Base-by-base conservation (phyloP, 2,797 vertebrate species). In the Lemur catta region DNA sequence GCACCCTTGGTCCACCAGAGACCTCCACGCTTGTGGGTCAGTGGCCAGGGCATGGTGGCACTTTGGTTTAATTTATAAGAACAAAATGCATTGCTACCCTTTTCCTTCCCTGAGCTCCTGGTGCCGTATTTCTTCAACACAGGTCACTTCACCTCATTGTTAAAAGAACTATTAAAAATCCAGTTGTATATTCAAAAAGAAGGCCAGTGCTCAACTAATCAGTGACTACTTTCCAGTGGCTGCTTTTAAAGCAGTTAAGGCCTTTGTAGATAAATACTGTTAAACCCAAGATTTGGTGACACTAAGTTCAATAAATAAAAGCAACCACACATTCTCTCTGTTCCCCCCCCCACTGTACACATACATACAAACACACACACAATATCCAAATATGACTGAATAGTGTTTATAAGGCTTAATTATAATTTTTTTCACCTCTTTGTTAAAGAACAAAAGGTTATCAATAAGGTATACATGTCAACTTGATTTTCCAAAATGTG, bases 51-150 rank as follows among this genome's bases (percentile, higher is more conserved):
- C 75, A 84, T 2, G 33, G 35, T 30, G 50, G 35, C 55, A 4
- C 75, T 95, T 82, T 52, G 86, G 95, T 97, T 93, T 96, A 90
- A 82, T 96, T 89, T 65, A 76, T 22, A 86, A 72, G 80, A 97
- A 92, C 78, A 46, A 65, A 96, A 26, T 18, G 86, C 15, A 81
- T 38, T 84, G 63, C 6, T 81, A 67, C 50, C 4, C 2, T 91
- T 95, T 91, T 69, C 20, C 76, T 92, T 88, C 69, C 12, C 80
- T 93, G 75, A 72, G 30, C 52, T 46, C 48, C 33, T 26, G 35
- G 33, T 35, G 5, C 11, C 2, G 0, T 80, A 86, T 95, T 96
- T 38, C 12, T 93, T 74, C 75, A 82, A 10, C 7, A 87, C 14
- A 95, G 22, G 28, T 95, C 76, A 97, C 72, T 84, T 91, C 52